Percentiles rank a stretch among this genome's conserved stretches.
phyloP scores from a whole-genome alignment of 2,113 vertebrate genomes.

The Istiophorus platypterus region DNA sequence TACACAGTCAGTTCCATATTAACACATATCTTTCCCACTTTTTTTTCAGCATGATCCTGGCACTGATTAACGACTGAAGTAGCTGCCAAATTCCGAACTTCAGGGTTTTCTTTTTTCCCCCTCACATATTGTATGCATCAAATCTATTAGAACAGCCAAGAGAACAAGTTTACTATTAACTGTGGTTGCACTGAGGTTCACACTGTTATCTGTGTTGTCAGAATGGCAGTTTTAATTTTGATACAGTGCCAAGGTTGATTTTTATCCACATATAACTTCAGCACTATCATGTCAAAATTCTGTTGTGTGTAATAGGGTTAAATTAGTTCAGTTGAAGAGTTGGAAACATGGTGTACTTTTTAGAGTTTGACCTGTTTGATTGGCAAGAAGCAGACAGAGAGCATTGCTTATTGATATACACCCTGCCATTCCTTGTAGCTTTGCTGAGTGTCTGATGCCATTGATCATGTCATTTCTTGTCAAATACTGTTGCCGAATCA shows the following conservation, averaged over 20 bases:
- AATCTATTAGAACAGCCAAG: constrained; percentile 33
- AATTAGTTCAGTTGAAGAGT: no score
- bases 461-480: no score
- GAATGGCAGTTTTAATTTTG: constrained; percentile 12
- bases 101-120: constrained; percentile 22
- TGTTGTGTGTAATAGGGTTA: background rate
- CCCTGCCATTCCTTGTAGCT: no score
- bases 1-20: background rate
- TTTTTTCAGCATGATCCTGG: constrained; percentile 95
- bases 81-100: constrained; percentile 57
- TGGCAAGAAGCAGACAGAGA: no score
- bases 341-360: no score
- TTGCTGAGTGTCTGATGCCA: no score
- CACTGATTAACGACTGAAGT: constrained; percentile 96
- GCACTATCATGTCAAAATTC: background rate
- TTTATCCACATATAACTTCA: constrained; percentile 23
- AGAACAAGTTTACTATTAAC: background rate
- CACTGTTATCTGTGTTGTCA: background rate
- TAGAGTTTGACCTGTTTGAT: no score
- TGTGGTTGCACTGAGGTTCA: background rate
- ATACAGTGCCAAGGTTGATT: constrained; percentile 19
- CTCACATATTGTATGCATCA: constrained; percentile 27
- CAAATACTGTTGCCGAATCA: no score
- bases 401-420: no score
- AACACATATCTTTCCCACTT: constrained; percentile 32